Conservation (phyloP, 2,113 vertebrate genomes). For the Vicugna pacos region DNA sequence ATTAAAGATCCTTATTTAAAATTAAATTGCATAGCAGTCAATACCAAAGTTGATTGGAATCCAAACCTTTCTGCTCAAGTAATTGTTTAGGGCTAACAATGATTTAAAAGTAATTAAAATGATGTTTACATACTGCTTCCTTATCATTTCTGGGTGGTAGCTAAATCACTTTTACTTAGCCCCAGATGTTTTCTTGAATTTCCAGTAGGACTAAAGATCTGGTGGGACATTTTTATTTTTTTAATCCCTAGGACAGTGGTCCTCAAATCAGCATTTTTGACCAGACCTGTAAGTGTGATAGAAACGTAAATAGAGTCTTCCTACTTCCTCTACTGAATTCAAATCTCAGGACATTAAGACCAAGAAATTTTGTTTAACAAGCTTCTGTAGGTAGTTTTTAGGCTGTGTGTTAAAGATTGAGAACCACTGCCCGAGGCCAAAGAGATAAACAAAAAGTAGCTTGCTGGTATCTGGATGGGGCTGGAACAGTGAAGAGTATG, state of each 20-base stretch:
- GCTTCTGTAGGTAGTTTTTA: background rate
- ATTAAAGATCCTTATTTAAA: constrained; percentile 25
- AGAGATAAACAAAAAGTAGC: background rate
- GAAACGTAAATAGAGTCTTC: background rate
- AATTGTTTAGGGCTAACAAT: constrained; percentile 7
- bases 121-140: background rate
- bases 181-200: background rate
- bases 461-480: background rate
- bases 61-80: background rate
- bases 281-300: background rate
- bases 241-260: background rate
- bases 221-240: background rate
- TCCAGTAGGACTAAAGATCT: background rate
- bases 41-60: background rate
- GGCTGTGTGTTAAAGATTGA: background rate
- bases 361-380: background rate
- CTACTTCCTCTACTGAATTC: background rate
- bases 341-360: background rate
- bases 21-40: background rate
- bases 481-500: background rate
- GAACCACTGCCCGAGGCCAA: background rate
- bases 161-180: background rate
- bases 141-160: constrained; percentile 16
- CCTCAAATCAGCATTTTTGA: background rate
- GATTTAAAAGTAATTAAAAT: constrained; percentile 39